phyloP scores from a whole-genome alignment of 2,797 vertebrate species.

The Tenualosa thibaudeaui region DNA sequence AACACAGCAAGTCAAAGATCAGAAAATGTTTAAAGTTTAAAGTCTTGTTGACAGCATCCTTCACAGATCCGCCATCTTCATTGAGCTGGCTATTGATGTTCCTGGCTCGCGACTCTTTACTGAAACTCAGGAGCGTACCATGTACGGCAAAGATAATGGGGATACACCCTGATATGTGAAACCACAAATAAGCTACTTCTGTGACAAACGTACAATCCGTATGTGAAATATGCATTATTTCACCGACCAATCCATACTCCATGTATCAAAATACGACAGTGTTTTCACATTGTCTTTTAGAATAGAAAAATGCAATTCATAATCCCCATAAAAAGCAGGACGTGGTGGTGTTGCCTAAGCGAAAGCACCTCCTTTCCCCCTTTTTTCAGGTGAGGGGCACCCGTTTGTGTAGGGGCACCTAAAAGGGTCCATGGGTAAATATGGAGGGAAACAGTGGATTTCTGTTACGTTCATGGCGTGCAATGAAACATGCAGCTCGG shows the following conservation, averaged over 20 bases:
- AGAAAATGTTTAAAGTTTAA: slow-evolving; percentile 37
- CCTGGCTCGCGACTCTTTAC: slow-evolving; percentile 51
- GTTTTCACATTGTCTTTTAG: neutral
- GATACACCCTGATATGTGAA: neutral
- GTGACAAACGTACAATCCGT: neutral
- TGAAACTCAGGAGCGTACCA: slow-evolving; percentile 58
- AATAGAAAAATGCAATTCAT: neutral
- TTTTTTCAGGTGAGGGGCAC: slow-evolving; percentile 44
- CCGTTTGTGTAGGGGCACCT: slow-evolving; percentile 22
- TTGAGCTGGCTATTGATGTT: slow-evolving; percentile 47
- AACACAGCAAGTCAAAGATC: neutral
- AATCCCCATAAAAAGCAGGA: neutral
- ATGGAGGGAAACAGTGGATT: neutral
- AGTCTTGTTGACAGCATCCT: slow-evolving; percentile 56
- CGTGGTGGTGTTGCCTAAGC: slow-evolving; percentile 30
- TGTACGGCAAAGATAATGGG: neutral
- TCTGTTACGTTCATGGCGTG: neutral
- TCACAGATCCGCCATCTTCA: slow-evolving; percentile 64
- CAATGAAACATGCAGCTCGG: neutral
- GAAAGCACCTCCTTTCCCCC: slow-evolving; percentile 37
- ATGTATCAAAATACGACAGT: neutral
- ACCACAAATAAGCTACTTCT: neutral
- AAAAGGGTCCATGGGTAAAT: slow-evolving; percentile 7
- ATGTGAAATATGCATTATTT: neutral
- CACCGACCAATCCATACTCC: neutral